Evolutionary conservation across 1,140 invertebrate species (phyloP).

Genomic region (Cydia fagiglandana): DNA sequence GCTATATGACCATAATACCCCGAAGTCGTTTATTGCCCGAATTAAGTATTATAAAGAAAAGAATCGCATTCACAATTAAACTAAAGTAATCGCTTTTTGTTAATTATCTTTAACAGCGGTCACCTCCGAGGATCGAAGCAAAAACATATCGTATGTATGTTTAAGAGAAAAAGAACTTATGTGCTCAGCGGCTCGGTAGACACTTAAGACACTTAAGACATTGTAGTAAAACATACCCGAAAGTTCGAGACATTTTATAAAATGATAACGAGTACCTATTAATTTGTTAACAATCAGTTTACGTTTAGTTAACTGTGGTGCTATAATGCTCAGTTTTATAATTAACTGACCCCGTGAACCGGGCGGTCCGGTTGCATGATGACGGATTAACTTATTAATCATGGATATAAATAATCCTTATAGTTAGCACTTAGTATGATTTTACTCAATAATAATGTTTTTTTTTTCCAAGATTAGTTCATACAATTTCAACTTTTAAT

Average conservation of each 20-base stretch:
- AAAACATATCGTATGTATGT: conserved; percentile 32
- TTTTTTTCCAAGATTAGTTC: too few relatives aligned
- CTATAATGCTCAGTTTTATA: conserved; percentile 54
- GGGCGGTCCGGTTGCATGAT: conserved; percentile 35
- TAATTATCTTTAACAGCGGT: conserved; percentile 36
- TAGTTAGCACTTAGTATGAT: not conserved
- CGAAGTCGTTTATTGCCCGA: conserved; percentile 59
- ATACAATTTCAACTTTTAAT: too few relatives aligned
- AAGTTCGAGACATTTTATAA: conserved; percentile 39
- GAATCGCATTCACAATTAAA: conserved; percentile 43
- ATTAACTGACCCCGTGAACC: conserved; percentile 50
- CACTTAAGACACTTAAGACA: not conserved
- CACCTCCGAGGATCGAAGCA: conserved; percentile 43
- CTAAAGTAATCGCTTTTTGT: conserved; percentile 40
- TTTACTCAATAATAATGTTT: too few relatives aligned
- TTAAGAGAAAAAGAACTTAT: not conserved
- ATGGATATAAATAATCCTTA: not conserved
- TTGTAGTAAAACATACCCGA: not conserved
- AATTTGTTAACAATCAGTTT: conserved; percentile 49
- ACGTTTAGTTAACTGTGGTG: conserved; percentile 45
- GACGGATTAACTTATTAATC: conserved; percentile 33
- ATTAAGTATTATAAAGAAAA: conserved; percentile 53
- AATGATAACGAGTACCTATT: conserved; percentile 48
- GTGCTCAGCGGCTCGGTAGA: not conserved
- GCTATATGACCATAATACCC: conserved; percentile 66